Evolutionary conservation across 2,113 vertebrate genomes (phyloP), one percentile per base, ranked within the genome.

Genomic region (Rhinogobius similis): DNA sequence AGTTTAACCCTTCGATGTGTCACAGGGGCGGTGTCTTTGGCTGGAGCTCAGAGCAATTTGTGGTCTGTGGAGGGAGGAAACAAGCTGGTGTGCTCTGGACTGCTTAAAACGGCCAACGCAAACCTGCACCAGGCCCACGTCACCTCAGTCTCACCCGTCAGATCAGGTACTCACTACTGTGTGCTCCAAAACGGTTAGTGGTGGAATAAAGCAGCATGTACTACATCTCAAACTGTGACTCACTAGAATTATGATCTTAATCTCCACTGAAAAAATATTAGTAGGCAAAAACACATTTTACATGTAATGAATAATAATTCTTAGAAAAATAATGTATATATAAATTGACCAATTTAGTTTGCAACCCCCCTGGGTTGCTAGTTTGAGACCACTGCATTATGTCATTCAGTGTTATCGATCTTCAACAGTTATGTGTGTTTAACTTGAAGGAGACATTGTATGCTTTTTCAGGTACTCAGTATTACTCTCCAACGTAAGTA

Each of bases 21-120:
- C 65, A 46, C 82, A 99, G 98, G 98, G 26, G 97, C 96, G 48
- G 96, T 99, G 90, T 96, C 95, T 0, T 89, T 99, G 77, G 97
- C 94, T 0, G 96, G 97, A 21, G 95, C 94, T 14, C 98, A 99
- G 82, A 94, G 95, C 87, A 97, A 94, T 91, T 93, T 96, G 64
- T 99, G 98, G 98, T 94, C 96, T 0, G 96, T 99, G 67, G 98
- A 99, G 89, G 98, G 98, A 79, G 97, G 98, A 50, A 99, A 99
- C 84, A 98, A 96, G 78, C 87, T 98, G 86, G 94, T 99, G 36
- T 99, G 97, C 78, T 96, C 94, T 0, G 95, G 96, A 6, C 91
- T 99, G 83, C 91, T 99, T 82, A 97, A 96, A 87, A 89, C 95
- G 67, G 94, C 96, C 50, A 98, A 96, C 52, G 96, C 95, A 70